Evolutionary conservation across 2,113 vertebrate genomes (phyloP).

Genomic region (Pomatorhinus ruficollis): DNA sequence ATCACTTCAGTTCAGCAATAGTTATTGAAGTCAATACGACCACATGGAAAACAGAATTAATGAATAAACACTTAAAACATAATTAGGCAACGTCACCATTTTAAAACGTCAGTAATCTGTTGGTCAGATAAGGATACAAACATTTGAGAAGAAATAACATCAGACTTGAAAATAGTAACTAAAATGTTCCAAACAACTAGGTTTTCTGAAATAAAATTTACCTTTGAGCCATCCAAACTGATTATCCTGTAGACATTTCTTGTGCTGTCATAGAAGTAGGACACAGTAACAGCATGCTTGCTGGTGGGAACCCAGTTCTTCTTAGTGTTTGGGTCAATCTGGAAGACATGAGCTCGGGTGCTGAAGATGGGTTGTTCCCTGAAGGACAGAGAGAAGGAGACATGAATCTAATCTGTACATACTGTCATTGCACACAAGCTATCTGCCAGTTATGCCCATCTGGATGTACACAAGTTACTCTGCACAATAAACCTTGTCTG

Average conservation of each 20-base stretch:
- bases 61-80: background rate
- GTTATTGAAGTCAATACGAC: background rate
- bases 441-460: slow-evolving; percentile 47
- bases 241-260: slow-evolving; percentile 99
- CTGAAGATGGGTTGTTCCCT: slow-evolving; percentile 99
- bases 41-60: background rate
- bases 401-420: slow-evolving; percentile 75
- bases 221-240: slow-evolving; percentile 98
- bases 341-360: slow-evolving; percentile 98
- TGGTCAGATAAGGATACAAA: background rate
- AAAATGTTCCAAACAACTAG: background rate
- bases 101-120: background rate
- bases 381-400: slow-evolving; percentile 78
- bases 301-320: slow-evolving; percentile 99
- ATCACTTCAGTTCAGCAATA: background rate
- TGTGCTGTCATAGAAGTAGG: slow-evolving; percentile 98
- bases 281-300: slow-evolving; percentile 98
- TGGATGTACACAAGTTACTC: slow-evolving; percentile 55
- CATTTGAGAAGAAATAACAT: background rate
- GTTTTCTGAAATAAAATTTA: slow-evolving; percentile 53
- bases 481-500: slow-evolving; percentile 23
- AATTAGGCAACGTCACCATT: background rate
- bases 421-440: slow-evolving; percentile 59
- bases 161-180: background rate
- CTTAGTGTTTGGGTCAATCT: slow-evolving; percentile 98